phyloP scores from a whole-genome alignment of 2,888 invertebrate genomes.

The Andrena bucephala region DNA sequence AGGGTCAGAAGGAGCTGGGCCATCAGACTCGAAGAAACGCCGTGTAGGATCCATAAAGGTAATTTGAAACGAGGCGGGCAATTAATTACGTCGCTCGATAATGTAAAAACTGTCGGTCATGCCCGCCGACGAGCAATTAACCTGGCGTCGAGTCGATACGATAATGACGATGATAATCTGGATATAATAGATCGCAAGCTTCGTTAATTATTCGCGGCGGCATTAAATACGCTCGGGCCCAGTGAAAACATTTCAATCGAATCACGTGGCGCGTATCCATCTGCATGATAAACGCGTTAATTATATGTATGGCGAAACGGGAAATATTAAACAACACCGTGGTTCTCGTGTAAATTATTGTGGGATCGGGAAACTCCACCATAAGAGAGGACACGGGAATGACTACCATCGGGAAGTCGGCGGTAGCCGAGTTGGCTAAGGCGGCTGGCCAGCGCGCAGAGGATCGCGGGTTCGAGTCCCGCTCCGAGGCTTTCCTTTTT shows the following conservation, averaged over 20 bases:
- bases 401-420: no score
- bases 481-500: no score
- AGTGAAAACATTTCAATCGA: conserved; percentile 50
- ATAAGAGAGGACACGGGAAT: no score
- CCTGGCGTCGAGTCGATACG: conserved; percentile 1
- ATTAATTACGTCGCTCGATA: not conserved
- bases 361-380: no score
- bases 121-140: not conserved
- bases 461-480: no score
- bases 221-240: conserved; percentile 22
- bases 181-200: conserved; percentile 18
- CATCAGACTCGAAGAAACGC: no score
- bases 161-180: conserved; percentile 43
- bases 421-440: no score
- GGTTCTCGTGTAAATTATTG: conserved; percentile 25
- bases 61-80: no score
- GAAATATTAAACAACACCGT: conserved; percentile 29
- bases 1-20: no score
- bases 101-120: conserved; percentile 7
- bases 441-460: no score
- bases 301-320: conserved; percentile 20
- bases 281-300: conserved; percentile 54
- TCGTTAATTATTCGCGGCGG: conserved; percentile 36
- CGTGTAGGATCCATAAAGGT: no score
- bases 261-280: conserved; percentile 27